Conservation (phyloP, 2,888 invertebrate species). For the Smittia aterrima region DNA sequence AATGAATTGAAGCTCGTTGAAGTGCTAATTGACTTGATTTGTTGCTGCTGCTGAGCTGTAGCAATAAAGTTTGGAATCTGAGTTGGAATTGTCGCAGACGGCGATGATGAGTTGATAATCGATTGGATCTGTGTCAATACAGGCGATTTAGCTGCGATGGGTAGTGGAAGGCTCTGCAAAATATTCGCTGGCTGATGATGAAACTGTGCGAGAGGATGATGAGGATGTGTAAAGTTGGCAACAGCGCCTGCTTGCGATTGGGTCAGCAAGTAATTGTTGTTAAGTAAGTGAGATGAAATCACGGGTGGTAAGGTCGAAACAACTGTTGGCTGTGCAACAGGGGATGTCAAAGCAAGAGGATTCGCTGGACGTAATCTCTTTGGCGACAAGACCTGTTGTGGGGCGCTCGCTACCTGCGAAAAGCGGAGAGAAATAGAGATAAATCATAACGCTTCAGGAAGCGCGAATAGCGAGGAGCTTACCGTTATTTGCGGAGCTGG, state of each 20-base stretch:
- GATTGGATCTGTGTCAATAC: conserved; percentile 41
- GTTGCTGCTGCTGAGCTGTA: conserved; percentile 37
- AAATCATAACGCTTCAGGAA: not conserved
- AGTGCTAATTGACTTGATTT: conserved; percentile 39
- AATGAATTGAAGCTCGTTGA: conserved; percentile 35
- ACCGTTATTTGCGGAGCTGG: conserved; percentile 42
- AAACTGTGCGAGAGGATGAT: conserved; percentile 42
- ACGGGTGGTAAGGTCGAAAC: conserved; percentile 41
- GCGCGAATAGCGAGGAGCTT: not conserved
- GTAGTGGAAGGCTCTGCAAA: conserved; percentile 23
- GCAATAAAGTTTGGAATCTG: conserved; percentile 35
- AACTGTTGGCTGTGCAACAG: conserved; percentile 27
- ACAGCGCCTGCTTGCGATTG: conserved; percentile 42
- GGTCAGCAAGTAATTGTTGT: conserved; percentile 40
- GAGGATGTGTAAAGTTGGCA: conserved; percentile 43
- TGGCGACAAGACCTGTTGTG: conserved; percentile 55
- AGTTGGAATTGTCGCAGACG: conserved; percentile 32
- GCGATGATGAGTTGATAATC: conserved; percentile 34
- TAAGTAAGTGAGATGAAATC: conserved; percentile 27
- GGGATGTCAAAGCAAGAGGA: conserved; percentile 43
- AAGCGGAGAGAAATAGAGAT: not conserved
- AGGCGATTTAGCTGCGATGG: conserved; percentile 41
- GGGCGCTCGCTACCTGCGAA: conserved; percentile 51
- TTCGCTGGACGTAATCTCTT: conserved; percentile 55
- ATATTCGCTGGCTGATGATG: conserved; percentile 38